Evolutionary conservation across 37 sponge, comb jelly and placozoan species (phyloP), one percentile per base, ranked within the genome.

Genomic region (Cladorhizidae sp.): DNA sequence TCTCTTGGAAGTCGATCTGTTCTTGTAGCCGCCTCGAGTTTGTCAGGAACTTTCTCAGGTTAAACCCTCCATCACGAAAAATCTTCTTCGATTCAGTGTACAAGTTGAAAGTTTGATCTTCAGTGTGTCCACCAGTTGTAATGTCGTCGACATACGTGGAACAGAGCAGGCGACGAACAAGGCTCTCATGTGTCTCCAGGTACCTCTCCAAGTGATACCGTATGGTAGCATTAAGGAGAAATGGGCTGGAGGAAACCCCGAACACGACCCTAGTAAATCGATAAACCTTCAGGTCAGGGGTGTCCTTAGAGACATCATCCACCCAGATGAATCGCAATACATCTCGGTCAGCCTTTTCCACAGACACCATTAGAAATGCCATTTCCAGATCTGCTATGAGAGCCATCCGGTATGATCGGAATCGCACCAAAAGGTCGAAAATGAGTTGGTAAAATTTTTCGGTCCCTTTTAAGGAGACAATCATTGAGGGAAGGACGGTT

Each of bases 61-160:
- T 75, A 57, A 83, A n/a, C n/a, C n/a, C n/a, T n/a, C n/a, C n/a
- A n/a, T n/a, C n/a, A n/a, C 87, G 6, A 1, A 86, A 67, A 67
- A 67, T 59, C 61, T 45, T 43, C 72, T 87, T 81, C 28, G 83
- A 54, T 49, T 57, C 62, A 3, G 39, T 51, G 78, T 70, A 87
- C 18, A 81, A 29, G 3, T 58, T 25, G 39, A 62, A 82, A 3
- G 62, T 81, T 55, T 80, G 38, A 15, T 80, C 81, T 57, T 87
- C 88, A 70, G 57, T 52, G 54, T 69, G 31, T 35, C 63, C 77
- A 55, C 88, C 88, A 61, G 77, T 35, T 57, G 71, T 49, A 25
- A 86, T 74, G 45, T 87, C 82, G 39, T 87, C 88, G 57, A 87
- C 88, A 57, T 87, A 87, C 11, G 70, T 68, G 0, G 88, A 87